Conservation (phyloP, 2,113 vertebrate genomes). For the Prionailurus bengalensis region DNA sequence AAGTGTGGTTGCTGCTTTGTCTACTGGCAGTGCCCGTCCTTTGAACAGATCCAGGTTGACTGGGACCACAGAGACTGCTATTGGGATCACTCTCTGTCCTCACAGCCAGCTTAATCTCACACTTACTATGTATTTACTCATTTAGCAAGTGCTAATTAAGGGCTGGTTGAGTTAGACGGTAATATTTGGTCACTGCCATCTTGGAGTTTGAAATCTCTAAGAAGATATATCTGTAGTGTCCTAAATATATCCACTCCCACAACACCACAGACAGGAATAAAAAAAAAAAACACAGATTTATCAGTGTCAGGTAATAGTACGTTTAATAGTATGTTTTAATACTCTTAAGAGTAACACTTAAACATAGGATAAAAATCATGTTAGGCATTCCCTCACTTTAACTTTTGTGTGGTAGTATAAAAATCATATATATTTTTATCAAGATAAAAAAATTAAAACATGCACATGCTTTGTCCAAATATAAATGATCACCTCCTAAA, state of each 20-base stretch:
- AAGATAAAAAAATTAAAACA: not conserved
- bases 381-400: not conserved
- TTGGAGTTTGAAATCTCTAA: not conserved
- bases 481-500: not conserved
- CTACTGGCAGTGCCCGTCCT: too few relatives aligned
- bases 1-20: not conserved
- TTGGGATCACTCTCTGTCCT: not conserved
- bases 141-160: not conserved
- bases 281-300: not conserved
- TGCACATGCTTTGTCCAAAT: not conserved
- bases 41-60: not conserved
- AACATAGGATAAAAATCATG: not conserved
- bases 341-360: not conserved
- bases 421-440: not conserved
- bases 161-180: not conserved
- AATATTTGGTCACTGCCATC: not conserved
- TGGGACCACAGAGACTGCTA: not conserved
- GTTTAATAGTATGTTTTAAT: not conserved
- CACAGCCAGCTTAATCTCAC: not conserved
- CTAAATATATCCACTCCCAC: not conserved
- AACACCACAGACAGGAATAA: not conserved
- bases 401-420: not conserved
- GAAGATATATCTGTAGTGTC: not conserved
- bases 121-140: not conserved
- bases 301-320: not conserved